Percentiles rank a stretch among this genome's conserved stretches.
These are phyloP conservation scores for Platycheirus albimanus DNA, from an alignment of 2,888 invertebrate species.

Conservation along the genomic window DNA sequence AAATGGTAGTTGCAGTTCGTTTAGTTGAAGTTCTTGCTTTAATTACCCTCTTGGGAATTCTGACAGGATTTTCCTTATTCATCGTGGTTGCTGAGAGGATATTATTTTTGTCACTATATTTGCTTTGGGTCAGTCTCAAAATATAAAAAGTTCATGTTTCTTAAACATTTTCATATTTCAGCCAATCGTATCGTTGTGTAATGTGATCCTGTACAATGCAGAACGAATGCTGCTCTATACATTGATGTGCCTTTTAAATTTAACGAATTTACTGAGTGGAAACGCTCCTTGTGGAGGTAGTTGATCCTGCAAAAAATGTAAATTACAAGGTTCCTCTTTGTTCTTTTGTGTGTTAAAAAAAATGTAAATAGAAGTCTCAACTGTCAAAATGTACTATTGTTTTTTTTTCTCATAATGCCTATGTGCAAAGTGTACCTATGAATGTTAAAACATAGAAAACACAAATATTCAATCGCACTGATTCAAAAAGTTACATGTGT, in stretches of 20 bases:
- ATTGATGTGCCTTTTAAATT: constrained; percentile 49
- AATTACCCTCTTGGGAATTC: constrained; percentile 62
- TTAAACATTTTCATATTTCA: constrained; percentile 13
- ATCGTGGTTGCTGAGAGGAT: constrained; percentile 59
- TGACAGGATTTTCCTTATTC: constrained; percentile 68
- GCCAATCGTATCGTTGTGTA: constrained; percentile 46
- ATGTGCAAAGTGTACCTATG: too few species aligned
- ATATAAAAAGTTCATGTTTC: background rate
- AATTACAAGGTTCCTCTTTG: too few species aligned
- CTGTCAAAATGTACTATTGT: too few species aligned
- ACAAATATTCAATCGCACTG: too few species aligned
- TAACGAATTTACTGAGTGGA: constrained; percentile 38
- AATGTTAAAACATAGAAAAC: too few species aligned
- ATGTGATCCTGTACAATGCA: constrained; percentile 26
- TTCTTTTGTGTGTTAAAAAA: too few species aligned
- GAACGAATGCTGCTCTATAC: constrained; percentile 51
- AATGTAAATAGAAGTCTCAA: too few species aligned
- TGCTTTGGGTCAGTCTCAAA: constrained; percentile 57
- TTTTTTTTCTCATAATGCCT: too few species aligned
- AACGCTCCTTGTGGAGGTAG: constrained; percentile 16
- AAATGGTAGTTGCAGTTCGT: constrained; percentile 74
- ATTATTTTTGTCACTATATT: constrained; percentile 23
- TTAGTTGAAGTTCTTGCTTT: constrained; percentile 71
- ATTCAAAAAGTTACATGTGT: too few species aligned
- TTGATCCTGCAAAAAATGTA: too few species aligned